Conservation (phyloP, 2,113 vertebrate genomes). For the Scartelaos histophorus region DNA sequence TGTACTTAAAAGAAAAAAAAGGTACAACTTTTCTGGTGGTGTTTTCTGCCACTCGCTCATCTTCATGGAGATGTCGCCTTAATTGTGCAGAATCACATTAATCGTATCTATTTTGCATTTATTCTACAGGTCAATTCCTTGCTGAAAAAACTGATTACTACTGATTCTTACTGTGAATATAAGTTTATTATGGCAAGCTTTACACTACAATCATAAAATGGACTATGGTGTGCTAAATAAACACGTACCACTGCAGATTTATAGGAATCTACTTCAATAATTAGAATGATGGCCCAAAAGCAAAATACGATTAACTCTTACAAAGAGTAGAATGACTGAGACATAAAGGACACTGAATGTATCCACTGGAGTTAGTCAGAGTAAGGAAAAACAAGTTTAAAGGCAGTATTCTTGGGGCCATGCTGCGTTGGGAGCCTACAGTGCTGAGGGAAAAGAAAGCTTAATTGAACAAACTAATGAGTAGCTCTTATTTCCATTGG, state of each 20-base stretch:
- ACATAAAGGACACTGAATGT: conserved; percentile 17
- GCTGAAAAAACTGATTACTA: not conserved
- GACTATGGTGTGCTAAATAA: not conserved
- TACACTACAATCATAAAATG: not conserved
- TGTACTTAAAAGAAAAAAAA: not conserved
- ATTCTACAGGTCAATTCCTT: not conserved
- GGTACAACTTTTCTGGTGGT: not conserved
- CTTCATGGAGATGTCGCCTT: not conserved
- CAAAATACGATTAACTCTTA: conserved; percentile 7
- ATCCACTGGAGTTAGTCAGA: conserved; percentile 28
- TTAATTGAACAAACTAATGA: conserved; percentile 83
- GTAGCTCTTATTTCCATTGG: conserved; percentile 76
- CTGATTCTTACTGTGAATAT: not conserved
- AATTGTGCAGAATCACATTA: not conserved
- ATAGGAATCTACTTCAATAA: not conserved
- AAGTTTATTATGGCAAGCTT: too few species aligned
- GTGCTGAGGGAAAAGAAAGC: conserved; percentile 71
- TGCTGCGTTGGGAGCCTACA: conserved; percentile 47
- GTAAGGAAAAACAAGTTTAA: conserved; percentile 50
- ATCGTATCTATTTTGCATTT: not conserved
- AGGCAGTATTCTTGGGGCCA: conserved; percentile 44
- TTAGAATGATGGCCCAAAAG: too few species aligned
- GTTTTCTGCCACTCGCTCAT: not conserved
- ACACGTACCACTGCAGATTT: not conserved
- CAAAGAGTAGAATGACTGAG: conserved; percentile 20